phyloP scores from a whole-genome alignment of 2,113 vertebrate genomes.

The Gasterosteus nipponicus region DNA sequence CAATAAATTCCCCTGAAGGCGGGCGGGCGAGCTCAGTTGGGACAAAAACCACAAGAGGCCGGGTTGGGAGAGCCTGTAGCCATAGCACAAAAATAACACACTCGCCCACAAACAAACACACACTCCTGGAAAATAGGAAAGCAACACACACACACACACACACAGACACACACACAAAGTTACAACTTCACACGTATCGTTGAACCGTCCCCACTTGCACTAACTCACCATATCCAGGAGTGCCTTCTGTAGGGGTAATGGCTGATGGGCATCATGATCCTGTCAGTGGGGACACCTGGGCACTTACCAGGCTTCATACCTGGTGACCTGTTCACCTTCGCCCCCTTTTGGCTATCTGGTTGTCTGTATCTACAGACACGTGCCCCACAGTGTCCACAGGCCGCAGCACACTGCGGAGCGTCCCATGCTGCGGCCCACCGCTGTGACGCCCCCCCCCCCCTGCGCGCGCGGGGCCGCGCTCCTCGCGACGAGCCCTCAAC shows the following conservation, averaged over 20 bases:
- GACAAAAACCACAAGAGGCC: conserved; percentile 30
- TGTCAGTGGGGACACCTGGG: conserved; percentile 82
- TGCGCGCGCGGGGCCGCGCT: conserved; percentile 29
- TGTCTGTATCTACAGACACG: conserved; percentile 45
- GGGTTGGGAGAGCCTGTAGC: conserved; percentile 28
- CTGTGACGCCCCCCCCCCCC: conserved; percentile 42
- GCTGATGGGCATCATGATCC: conserved; percentile 95
- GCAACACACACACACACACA: not conserved
- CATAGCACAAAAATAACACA: conserved; percentile 53
- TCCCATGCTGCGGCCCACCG: conserved; percentile 59
- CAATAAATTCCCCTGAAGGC: conserved; percentile 73
- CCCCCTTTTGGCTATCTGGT: conserved; percentile 16
- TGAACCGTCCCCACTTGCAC: not conserved
- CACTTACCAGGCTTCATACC: conserved; percentile 81
- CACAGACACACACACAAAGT: not conserved
- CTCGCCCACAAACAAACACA: conserved; percentile 5
- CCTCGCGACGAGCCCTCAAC: conserved; percentile 13
- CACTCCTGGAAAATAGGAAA: not conserved
- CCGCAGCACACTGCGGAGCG: conserved; percentile 29
- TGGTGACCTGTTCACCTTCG: conserved; percentile 41
- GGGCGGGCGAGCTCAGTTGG: conserved; percentile 49
- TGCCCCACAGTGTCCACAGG: conserved; percentile 38
- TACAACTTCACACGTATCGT: not conserved
- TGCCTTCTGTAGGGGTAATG: conserved; percentile 95
- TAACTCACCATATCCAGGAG: conserved; percentile 99